Base-by-base conservation (phyloP, 1,140 invertebrate genomes). In the Drosophila athabasca region DNA sequence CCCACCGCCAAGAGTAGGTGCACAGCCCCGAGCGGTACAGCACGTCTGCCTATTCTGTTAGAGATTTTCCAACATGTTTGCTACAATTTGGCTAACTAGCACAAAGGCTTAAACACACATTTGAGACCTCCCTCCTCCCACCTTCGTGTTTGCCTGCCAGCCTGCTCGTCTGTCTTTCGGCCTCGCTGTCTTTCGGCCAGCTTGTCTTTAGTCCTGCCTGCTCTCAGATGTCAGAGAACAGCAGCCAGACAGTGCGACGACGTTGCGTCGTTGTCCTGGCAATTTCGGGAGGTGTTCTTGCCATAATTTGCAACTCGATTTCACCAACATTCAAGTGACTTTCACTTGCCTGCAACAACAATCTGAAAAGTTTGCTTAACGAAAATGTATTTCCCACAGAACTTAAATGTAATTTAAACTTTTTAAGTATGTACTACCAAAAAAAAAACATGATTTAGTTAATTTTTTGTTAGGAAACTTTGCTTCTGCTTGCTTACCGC, bases 71-170 rank as follows among this genome's bases (percentile, higher is more conserved):
- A 64, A 54, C 61, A 65, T 71, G 70, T 69, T 68, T 62, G 62
- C 54, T 78, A 69, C 79, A 78, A 83, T 80, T 69, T 69, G 70
- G 79, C 79, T 78, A 70, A 70, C 67, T 70, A 50, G 52, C 67
- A 69, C 79, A 83, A 83, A 83, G 79, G 79, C 76, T 77, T 81
- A 29, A 57, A 55, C 66, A 55, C 73, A 60, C 64, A 31, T 31
- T 31, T 31, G 8, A 31, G 31, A 2, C 31, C 29, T 29, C 8
- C 72, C 61, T 19, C 41, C 50, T 45, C 48, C 31, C 44, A 43
- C 15, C 29, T 29, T 4, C 43, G 43, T 45, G 24, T 43, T 52
- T 57, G 61, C 45, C 57, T 64, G 69, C 55, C 50, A n/a, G n/a
- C n/a, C n/a, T n/a, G n/a, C n/a, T n/a, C n/a, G n/a, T n/a, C n/a